Conservation (phyloP, 2,113 vertebrate species). For the Beaufortia kweichowensis region DNA sequence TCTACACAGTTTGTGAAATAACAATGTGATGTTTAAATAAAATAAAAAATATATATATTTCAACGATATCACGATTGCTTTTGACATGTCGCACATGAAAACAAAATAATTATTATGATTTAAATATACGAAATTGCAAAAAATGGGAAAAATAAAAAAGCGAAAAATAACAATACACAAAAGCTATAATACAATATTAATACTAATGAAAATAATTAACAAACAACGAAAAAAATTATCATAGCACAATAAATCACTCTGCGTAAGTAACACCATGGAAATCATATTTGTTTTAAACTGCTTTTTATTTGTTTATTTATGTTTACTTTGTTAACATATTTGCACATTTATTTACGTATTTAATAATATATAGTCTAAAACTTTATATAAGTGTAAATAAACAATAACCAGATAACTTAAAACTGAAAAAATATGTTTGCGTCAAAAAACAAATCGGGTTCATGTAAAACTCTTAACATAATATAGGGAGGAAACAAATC, state of each 20-base stretch:
- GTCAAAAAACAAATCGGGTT: not conserved
- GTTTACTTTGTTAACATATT: not conserved
- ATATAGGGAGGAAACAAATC: conserved; percentile 69
- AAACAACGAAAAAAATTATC: too few species aligned
- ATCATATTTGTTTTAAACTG: too few species aligned
- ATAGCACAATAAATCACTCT: too few species aligned
- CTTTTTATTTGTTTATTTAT: not conserved
- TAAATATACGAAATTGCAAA: not conserved
- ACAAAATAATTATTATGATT: not conserved
- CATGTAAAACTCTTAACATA: not conserved
- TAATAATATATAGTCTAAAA: not conserved
- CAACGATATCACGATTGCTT: not conserved
- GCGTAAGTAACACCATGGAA: too few species aligned
- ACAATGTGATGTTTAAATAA: conserved; percentile 66
- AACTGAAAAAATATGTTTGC: not conserved
- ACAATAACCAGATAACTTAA: too few species aligned
- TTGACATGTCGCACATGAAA: not conserved
- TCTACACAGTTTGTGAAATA: conserved; percentile 82
- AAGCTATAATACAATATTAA: not conserved
- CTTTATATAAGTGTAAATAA: not conserved
- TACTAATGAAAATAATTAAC: too few species aligned
- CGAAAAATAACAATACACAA: not conserved
- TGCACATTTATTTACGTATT: not conserved
- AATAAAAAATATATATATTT: conserved; percentile 69
- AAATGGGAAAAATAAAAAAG: not conserved